Base-by-base conservation (phyloP, 2,113 vertebrate species). In the Nipponia nippon region DNA sequence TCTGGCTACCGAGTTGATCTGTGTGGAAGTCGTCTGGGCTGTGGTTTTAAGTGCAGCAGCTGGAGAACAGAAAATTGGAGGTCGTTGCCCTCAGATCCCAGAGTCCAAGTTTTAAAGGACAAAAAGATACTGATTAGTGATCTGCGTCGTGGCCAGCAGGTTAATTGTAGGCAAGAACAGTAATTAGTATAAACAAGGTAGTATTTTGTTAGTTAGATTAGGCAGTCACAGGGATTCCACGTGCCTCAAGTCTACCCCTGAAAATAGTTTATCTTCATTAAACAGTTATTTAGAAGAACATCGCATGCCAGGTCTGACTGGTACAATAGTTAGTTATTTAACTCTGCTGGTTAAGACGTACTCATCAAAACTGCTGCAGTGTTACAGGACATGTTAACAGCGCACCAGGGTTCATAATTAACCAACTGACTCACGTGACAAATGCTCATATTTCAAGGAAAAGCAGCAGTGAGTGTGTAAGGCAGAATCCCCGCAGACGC, bases 321-420 rank as follows among this genome's bases (percentile, higher is more conserved):
- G 67, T 12, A 10, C 1, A 0, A 7, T 13, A 40, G 73, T 61
- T 69, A n/a, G 12, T 59, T 73, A 52, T 66, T 27, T 55, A 42
- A 34, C 62, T 56, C 19, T 47, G 61, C 65, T 52, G 42, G 40
- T 23, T 65, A 52, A 75, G 76, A 40, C 0, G 2, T 65, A 9
- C 50, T 85, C 46, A 6, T 82, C 34, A 69, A 29, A 79, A 38
- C 19, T 17, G 36, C 83, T 56, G 71, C 36, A 3, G 46, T 34
- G 77, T 47, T 61, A 36, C 50, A 38, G 76, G 76, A 19, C 66
- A 25, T 56, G 88, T 75, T 80, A 66, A 42, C 66, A 86, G 88
- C 87, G 44, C 62, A 15, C 36, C 67, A 7, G 22, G 90, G 87
- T 90, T 96, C 90, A 96, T 88, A 3, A 94, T 94, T 94, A 96